Percentiles rank a stretch among this genome's conserved stretches.
Evolutionary conservation across 2,797 vertebrate genomes (phyloP).

Genomic region (Pampus argenteus): DNA sequence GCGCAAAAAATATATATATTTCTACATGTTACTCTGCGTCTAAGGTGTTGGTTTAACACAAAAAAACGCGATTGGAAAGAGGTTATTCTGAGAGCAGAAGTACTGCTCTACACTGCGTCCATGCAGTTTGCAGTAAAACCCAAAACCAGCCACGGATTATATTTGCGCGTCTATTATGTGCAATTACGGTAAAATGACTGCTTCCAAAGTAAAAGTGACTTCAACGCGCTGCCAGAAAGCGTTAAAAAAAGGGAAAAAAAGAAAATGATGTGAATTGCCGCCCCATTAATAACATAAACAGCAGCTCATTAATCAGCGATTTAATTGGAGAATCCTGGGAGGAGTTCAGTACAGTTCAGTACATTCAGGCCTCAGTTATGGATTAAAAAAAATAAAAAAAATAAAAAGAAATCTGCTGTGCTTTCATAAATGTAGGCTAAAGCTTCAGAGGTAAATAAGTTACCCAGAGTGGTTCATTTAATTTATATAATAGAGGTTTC

Average conservation of each 20-base stretch:
- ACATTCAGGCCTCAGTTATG: too few species aligned
- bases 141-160: background rate
- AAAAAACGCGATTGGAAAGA: background rate
- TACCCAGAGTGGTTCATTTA: background rate
- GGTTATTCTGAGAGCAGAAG: too few species aligned
- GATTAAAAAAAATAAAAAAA: too few species aligned
- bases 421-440: background rate
- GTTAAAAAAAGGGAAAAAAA: too few species aligned
- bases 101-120: background rate
- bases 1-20: slow-evolving; percentile 5
- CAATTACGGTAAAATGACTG: background rate
- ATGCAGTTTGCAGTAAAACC: too few species aligned
- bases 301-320: background rate
- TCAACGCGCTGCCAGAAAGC: background rate
- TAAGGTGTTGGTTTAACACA: background rate
- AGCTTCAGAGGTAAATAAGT: background rate
- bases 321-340: too few species aligned
- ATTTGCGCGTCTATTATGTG: background rate
- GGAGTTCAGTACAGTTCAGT: too few species aligned
- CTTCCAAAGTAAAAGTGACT: background rate
- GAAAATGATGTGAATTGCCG: too few species aligned
- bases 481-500: background rate
- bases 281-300: background rate
- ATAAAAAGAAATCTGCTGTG: too few species aligned
- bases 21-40: background rate